Evolutionary conservation across 1,140 invertebrate species (phyloP).

Genomic region (Aphelenchoides fujianensis): DNA sequence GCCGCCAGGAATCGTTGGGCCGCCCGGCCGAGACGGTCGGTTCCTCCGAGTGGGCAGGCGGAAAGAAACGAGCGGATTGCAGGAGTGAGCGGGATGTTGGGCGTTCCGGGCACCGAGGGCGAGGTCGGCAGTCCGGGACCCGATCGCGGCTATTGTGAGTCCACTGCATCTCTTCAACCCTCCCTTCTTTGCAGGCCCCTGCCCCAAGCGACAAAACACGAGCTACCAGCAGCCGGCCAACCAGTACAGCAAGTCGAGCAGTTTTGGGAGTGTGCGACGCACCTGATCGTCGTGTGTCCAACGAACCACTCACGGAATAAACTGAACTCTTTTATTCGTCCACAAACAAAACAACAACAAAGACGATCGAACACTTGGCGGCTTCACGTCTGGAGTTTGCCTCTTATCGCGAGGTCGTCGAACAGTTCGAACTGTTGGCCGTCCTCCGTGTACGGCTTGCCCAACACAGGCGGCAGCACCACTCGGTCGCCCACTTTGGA

Average conservation of each 20-base stretch:
- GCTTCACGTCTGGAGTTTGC: too few relatives aligned
- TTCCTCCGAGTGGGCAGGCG: not conserved
- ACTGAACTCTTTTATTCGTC: too few relatives aligned
- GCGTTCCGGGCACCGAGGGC: not conserved
- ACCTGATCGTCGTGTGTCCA: too few relatives aligned
- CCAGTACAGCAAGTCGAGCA: not conserved
- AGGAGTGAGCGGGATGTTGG: not conserved
- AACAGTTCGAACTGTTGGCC: too few relatives aligned
- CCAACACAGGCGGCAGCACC: too few relatives aligned
- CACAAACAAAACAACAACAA: too few relatives aligned
- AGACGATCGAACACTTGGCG: too few relatives aligned
- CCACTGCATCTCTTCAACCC: not conserved
- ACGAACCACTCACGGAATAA: too few relatives aligned
- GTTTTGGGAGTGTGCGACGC: not conserved
- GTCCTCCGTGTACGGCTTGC: too few relatives aligned
- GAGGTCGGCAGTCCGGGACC: not conserved
- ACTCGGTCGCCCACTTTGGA: too few relatives aligned
- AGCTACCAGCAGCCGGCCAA: not conserved
- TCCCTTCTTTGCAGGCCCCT: not conserved
- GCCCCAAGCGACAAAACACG: not conserved
- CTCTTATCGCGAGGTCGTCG: too few relatives aligned
- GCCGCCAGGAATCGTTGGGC: not conserved
- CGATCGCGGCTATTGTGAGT: not conserved
- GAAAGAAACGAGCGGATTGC: too few relatives aligned
- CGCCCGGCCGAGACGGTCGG: not conserved